Base-by-base conservation (phyloP, 53 echinoderm and acorn worm genomes). In the Glandiceps talaboti region DNA sequence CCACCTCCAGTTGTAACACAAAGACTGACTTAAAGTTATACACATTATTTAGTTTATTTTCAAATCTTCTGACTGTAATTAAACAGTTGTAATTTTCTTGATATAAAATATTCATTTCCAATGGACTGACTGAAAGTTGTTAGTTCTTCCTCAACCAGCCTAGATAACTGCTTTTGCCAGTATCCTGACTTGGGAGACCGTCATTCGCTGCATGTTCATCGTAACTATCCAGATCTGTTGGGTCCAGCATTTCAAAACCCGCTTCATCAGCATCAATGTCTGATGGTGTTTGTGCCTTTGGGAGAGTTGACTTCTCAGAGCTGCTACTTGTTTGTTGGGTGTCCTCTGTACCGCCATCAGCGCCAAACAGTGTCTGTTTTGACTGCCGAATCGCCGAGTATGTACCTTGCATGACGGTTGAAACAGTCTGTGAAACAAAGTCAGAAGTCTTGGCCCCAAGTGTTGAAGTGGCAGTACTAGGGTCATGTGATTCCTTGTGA, bases 201-300 rank as follows among this genome's bases (percentile, higher is more conserved):
- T 45, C 64, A 20, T 45, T 45, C 20, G 6, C 20, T 12, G 64
- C 64, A 20, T 45, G 6, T 45, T 6, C 6, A 20, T 45, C 64
- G 64, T 45, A 45, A 45, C 84, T 90, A 75, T 87, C 91, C 74
- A 94, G 80, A 80, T 94, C 94, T 1, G 85, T 85, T 74, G 81
- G 79, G 81, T 94, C 91, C 82, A 94, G 79, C 86, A 94, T 84
- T 83, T 94, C 94, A 84, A 91, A 94, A n/a, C 89, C 94, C 0
- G 91, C 88, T 25, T 87, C 79, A 33, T 94, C 94, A 6, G 85
- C 82, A 26, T 94, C 94, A 79, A 85, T 82, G 31, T 81, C 82
- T 1, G 87, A 75, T 25, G 79, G 90, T 45, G 64, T 45, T 6
- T 45, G 64, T 12, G 20, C 20, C 20, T 45, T 20, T 12, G 64